Conservation (phyloP, 2,113 vertebrate species). For the Spea bombifrons region DNA sequence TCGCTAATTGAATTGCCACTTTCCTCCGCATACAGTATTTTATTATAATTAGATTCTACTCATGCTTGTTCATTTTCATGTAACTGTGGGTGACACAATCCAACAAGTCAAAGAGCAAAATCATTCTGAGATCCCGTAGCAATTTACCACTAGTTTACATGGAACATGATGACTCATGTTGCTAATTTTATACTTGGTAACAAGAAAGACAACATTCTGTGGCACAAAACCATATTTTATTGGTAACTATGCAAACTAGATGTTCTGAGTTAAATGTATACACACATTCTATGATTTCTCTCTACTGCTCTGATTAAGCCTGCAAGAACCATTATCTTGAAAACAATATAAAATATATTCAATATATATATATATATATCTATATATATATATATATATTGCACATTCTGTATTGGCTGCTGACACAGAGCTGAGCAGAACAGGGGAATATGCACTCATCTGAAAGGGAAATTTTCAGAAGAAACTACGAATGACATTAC, state of each 20-base stretch:
- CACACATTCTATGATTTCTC: conserved; percentile 8
- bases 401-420: not conserved
- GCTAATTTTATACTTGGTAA: conserved; percentile 43
- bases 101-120: conserved; percentile 39
- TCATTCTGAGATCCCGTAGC: conserved; percentile 21
- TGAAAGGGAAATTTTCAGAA: not conserved
- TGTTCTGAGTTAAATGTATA: conserved; percentile 16
- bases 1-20: not conserved
- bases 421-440: conserved; percentile 8
- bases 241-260: conserved; percentile 38
- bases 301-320: conserved; percentile 5
- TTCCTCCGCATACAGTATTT: not conserved
- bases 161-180: conserved; percentile 38
- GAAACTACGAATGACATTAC: not conserved
- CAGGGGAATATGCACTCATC: conserved; percentile 9
- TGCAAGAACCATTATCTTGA: conserved; percentile 4
- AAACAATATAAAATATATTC: conserved; percentile 1
- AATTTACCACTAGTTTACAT: conserved; percentile 43
- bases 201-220: conserved; percentile 42
- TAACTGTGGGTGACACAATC: conserved; percentile 27
- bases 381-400: not conserved
- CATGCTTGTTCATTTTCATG: conserved; percentile 24
- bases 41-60: conserved; percentile 10
- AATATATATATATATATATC: not conserved
- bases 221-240: conserved; percentile 31